Base-by-base conservation (phyloP, 1,140 invertebrate species). In the Neotoxoptera formosana region DNA sequence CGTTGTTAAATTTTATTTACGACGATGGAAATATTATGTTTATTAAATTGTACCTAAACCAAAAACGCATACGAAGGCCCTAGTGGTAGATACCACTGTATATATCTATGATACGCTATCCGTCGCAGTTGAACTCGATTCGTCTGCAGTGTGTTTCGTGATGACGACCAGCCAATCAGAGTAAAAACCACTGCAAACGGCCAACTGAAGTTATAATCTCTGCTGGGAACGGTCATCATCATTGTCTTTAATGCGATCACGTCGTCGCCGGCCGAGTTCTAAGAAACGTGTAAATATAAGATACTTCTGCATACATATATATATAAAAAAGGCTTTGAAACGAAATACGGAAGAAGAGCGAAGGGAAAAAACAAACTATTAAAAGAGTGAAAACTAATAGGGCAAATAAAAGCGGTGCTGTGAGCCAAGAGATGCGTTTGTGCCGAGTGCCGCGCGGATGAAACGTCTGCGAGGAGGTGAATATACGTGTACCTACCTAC, bases 321-420 rank as follows among this genome's bases (percentile, higher is more conserved):
- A 81, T 81, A 81, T 20, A 87, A 8, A n/a, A 41, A 53, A n/a
- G 60, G 60, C 14, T 76, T 30, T 17, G 60, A 67, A 67, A 48
- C 23, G 25, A 20, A 48, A 51, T 45, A 48, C 9, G 47, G 45
- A 87, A 87, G 30, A 87, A 47, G 48, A 25, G 1, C 0, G n/a
- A 89, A 89, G 36, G 1, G 14, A 14, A 76, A 89, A 89, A 89
- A 51, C 84, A 88, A 51, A 88, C 86, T 48, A 21, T 88, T 51
- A 56, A 36, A 56, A 89, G 20, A 53, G 34, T 56, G 88, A 89
- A 89, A 89, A 89, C 51, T 36, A 89, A 89, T 36, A 48, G 51
- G 48, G 48, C n/a, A 53, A 89, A 89, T 53, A 53, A 34, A 53
- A n/a, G 83, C 20, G 81, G 81, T 2, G 21, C 34, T 53, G 41